Evolutionary conservation across 2,888 invertebrate species (phyloP).

Genomic region (Lampropteryx suffumata): DNA sequence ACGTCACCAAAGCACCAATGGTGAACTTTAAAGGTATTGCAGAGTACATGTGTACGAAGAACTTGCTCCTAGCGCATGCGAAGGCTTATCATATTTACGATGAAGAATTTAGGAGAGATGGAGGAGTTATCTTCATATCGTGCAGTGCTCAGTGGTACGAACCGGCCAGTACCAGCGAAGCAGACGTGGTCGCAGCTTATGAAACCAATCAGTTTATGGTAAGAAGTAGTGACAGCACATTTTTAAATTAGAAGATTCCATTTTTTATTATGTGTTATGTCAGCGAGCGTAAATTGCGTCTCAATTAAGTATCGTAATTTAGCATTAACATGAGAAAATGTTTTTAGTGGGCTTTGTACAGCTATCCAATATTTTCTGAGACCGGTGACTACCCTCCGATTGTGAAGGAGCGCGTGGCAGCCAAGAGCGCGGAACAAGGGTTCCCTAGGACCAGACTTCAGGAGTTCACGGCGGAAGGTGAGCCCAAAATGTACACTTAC

Average conservation of each 20-base stretch:
- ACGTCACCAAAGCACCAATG: constrained; percentile 45
- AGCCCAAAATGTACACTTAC: too few relatives aligned
- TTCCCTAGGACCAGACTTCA: constrained; percentile 53
- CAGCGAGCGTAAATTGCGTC: too few relatives aligned
- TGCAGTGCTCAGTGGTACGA: constrained; percentile 81
- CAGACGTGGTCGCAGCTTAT: constrained; percentile 65
- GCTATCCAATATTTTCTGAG: constrained; percentile 72
- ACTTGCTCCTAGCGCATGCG: constrained; percentile 79
- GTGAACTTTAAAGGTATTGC: constrained; percentile 63
- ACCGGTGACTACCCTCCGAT: constrained; percentile 74
- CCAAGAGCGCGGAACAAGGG: constrained; percentile 63
- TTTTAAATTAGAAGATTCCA: too few relatives aligned
- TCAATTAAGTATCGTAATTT: too few relatives aligned
- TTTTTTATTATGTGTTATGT: too few relatives aligned
- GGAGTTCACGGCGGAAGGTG: constrained; percentile 17
- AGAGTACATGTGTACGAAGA: constrained; percentile 73
- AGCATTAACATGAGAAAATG: background rate
- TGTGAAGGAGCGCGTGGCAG: constrained; percentile 51
- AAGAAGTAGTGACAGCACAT: constrained; percentile 22
- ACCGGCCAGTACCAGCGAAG: constrained; percentile 56
- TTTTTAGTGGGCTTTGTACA: constrained; percentile 66
- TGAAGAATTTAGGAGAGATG: constrained; percentile 56
- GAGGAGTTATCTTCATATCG: constrained; percentile 65
- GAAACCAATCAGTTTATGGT: constrained; percentile 74
- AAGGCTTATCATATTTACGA: constrained; percentile 62